Percentiles rank a stretch among this genome's conserved stretches.
These are phyloP conservation scores for Trachymyrmex cornetzi DNA, from an alignment of 1,140 invertebrate genomes.

Conservation along the genomic window DNA sequence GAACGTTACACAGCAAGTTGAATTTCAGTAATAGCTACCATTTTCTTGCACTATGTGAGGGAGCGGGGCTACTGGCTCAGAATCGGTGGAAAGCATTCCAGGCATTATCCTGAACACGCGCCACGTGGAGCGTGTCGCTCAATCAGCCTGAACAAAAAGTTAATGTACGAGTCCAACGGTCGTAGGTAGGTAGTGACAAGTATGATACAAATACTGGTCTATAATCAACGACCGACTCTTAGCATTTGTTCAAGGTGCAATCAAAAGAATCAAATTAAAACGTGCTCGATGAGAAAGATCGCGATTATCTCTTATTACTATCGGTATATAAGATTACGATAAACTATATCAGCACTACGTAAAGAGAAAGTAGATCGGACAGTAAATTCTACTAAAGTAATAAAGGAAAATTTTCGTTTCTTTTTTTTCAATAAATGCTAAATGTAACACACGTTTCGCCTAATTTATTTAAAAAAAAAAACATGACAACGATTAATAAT, in stretches of 20 bases:
- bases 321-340: conserved; percentile 22
- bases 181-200: conserved; percentile 58
- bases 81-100: conserved; percentile 73
- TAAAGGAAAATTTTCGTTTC: neutral
- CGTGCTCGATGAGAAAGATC: neutral
- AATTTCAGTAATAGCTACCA: conserved; percentile 63
- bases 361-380: conserved; percentile 18
- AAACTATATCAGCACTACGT: neutral
- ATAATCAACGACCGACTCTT: conserved; percentile 37
- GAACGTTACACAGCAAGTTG: conserved; percentile 60
- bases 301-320: conserved; percentile 35
- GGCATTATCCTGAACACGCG: conserved; percentile 73
- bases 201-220: conserved; percentile 38
- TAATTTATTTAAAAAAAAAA: neutral
- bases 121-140: conserved; percentile 77
- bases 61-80: conserved; percentile 37
- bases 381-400: neutral
- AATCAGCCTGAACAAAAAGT: conserved; percentile 71
- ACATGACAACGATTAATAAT: neutral
- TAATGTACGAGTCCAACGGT: conserved; percentile 53
- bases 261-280: conserved; percentile 43
- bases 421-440: neutral
- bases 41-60: conserved; percentile 58
- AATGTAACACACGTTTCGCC: neutral
- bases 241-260: conserved; percentile 7